Conservation (phyloP, 2,113 vertebrate species). For the Myrmophylax atrothorax region DNA sequence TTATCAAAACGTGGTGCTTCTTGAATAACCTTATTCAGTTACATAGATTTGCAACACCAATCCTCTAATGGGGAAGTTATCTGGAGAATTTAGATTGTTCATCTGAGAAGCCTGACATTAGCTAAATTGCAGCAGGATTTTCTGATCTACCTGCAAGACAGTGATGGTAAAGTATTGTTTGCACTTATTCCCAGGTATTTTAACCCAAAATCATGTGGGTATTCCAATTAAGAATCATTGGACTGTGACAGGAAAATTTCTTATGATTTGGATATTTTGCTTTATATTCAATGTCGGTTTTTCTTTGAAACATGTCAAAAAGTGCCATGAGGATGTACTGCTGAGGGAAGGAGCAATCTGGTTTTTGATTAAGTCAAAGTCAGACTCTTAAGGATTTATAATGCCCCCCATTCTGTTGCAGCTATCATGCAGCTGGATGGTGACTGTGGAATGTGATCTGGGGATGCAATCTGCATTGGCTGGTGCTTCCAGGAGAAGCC, state of each 20-base stretch:
- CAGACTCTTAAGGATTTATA: background rate
- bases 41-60: slow-evolving; percentile 40
- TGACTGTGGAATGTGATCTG: background rate
- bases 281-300: background rate
- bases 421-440: background rate
- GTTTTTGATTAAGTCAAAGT: background rate
- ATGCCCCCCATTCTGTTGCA: background rate
- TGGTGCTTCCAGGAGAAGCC: background rate
- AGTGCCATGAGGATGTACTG: background rate
- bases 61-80: slow-evolving; percentile 60
- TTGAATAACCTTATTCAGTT: slow-evolving; percentile 72
- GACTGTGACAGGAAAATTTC: background rate
- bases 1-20: slow-evolving; percentile 75
- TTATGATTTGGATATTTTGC: background rate
- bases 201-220: background rate
- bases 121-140: slow-evolving; percentile 22
- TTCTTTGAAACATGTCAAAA: background rate
- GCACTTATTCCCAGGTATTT: background rate
- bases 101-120: slow-evolving; percentile 61
- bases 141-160: background rate
- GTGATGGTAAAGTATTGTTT: background rate
- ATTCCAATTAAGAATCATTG: background rate
- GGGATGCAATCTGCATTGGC: background rate
- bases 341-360: background rate
- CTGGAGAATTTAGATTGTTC: slow-evolving; percentile 68